Conservation (phyloP, 92 coral and sea anemone genomes). For the Porites divaricata region DNA sequence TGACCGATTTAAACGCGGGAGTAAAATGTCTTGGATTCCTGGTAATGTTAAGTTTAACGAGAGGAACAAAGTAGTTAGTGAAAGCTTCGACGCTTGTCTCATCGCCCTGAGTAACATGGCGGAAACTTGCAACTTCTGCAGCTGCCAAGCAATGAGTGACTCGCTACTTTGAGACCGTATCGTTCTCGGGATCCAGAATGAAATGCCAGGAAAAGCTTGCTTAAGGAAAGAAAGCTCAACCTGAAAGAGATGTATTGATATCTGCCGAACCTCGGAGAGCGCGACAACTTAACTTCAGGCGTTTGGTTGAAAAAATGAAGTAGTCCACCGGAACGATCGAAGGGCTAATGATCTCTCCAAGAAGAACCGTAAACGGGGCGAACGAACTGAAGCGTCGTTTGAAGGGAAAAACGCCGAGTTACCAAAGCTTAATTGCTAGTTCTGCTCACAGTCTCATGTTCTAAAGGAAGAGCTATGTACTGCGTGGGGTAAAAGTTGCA, state of each 20-base stretch:
- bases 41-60: constrained; percentile 48
- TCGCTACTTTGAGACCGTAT: constrained; percentile 38
- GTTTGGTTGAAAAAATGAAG: constrained; percentile 11
- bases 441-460: constrained; percentile 23
- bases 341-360: neutral
- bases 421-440: constrained; percentile 17
- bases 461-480: constrained; percentile 34
- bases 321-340: constrained; percentile 11
- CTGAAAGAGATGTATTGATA: constrained; percentile 34
- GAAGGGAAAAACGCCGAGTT: neutral
- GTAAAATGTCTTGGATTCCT: too few relatives aligned
- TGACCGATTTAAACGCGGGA: too few relatives aligned
- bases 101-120: constrained; percentile 39
- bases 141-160: constrained; percentile 28
- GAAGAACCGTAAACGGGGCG: neutral
- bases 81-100: constrained; percentile 33
- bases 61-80: constrained; percentile 33
- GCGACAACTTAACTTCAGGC: constrained; percentile 36
- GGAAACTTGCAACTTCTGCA: constrained; percentile 45
- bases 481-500: constrained; percentile 24
- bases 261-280: constrained; percentile 37
- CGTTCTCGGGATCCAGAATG: constrained; percentile 25
- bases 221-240: constrained; percentile 32
- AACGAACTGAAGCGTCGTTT: neutral
- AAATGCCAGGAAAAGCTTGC: constrained; percentile 33